Base-by-base conservation (phyloP, 1,140 invertebrate genomes). In the Leptoteleia sp. region DNA sequence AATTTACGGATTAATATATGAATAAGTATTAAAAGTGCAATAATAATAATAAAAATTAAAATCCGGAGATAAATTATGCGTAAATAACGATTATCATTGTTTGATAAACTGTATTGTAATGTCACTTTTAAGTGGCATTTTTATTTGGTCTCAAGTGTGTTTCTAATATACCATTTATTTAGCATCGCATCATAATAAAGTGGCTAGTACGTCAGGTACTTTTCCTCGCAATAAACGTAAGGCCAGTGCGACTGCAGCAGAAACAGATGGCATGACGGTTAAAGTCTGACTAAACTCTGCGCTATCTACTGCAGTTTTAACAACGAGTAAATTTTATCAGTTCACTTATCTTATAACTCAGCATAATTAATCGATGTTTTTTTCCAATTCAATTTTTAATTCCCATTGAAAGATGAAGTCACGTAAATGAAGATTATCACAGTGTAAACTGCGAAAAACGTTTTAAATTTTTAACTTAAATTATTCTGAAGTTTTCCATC, bases 201-300 rank as follows among this genome's bases (percentile, higher is more conserved):
- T 59, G 45, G 31, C 7, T n/a, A 42, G 16, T 59, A 42, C n/a
- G n/a, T 50, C 37, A n/a, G 9, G 8, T 8, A 40, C 8, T 38
- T 47, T 59, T 70, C 40, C 35, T 25, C 35, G 11, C 45, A 59
- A 59, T 38, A 70, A 59, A 47, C 38, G 29, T 45, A 37, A 50
- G 35, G 42, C 27, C 11, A 47, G 8, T 12, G 43, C n/a, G 12
- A 11, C 12, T 38, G n/a, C 3, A 12, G 22, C 12, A 7, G 38
- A 67, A 70, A 70, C 65, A 59, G 52, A 70, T 70, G 65, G 54
- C 35, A 59, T 59, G 65, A 61, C 47, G 55, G 52, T 71, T 71
- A 54, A 59, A 40, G 67, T 61, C 67, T 71, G 67, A 71, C 67
- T 71, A 71, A 71, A 71, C 67, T 71, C 27, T 6, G 54, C 19